These are phyloP conservation scores for Mylabris phalerata DNA, from an alignment of 1,140 invertebrate genomes.

Conservation along the genomic window DNA sequence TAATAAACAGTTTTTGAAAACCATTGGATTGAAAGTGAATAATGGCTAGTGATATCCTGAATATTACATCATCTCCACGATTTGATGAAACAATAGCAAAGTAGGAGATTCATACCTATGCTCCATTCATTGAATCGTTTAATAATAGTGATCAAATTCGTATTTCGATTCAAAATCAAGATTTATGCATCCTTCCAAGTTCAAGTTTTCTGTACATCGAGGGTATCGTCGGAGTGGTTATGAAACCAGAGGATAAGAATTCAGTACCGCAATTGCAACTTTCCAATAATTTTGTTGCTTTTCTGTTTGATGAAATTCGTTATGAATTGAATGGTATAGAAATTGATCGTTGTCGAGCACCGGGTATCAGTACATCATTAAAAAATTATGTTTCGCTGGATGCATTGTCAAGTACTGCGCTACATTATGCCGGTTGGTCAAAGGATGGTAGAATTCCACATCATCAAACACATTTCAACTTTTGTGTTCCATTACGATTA, in stretches of 20 bases:
- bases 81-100: conserved; percentile 1
- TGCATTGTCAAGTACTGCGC: conserved; percentile 13
- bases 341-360: conserved; percentile 42
- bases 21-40: not conserved
- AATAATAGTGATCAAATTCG: not conserved
- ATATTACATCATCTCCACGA: not conserved
- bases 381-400: conserved; percentile 37
- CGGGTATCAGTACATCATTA: conserved; percentile 39
- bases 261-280: not conserved
- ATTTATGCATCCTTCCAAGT: not conserved
- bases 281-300: conserved; percentile 40
- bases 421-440: conserved; percentile 24
- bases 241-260: not conserved
- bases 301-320: conserved; percentile 44
- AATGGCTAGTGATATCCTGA: not conserved
- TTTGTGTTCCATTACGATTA: conserved; percentile 37
- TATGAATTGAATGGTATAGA: conserved; percentile 43
- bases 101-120: not conserved
- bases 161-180: conserved; percentile 7
- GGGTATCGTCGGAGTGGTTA: not conserved
- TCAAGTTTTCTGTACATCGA: not conserved
- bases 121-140: no score
- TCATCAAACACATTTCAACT: conserved; percentile 31
- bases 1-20: conserved; percentile 5
- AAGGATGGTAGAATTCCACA: conserved; percentile 24